Evolutionary conservation across 2,888 invertebrate species (phyloP), one percentile per base, ranked within the genome.

Genomic region (Formica aserva): DNA sequence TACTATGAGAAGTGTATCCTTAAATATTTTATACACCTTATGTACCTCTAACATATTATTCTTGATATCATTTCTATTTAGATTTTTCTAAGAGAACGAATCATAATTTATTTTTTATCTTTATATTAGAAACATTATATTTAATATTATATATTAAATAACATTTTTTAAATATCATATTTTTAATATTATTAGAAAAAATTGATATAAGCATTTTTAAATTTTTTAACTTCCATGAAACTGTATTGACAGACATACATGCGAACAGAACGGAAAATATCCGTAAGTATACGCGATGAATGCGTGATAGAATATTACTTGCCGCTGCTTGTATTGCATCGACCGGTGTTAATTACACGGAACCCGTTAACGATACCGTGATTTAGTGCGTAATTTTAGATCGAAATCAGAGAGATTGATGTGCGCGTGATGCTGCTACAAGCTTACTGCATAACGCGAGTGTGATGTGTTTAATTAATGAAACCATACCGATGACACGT

Each of bases 331-430:
- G 32, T 18, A 41, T 57, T 60, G 8, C 32, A 35, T 72, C 72
- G 22, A 32, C 18, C 26, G 78, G 26, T 32, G 9, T 26, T 60
- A 60, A 78, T 78, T 78, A 60, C 22, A 45, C 41, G n/a, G 18
- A 22, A 11, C n/a, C 29, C 18, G 71, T 35, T 72, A 72, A 72
- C 35, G 69, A 32, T 52, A 69, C 32, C 52, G 13, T 22, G 60
- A 72, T 78, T 78, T 45, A 26, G n/a, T 60, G 18, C 4, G 38
- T 72, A 78, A 78, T 72, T 78, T 72, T 78, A 78, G 45, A 60
- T 66, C 41, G 18, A 35, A 75, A 38, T n/a, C 32, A 22, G 18
- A 13, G 48, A 77, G 45, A 48, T 45, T 45, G 45, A 26, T 45
- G 18, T 29, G 29, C 32, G 22, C 8, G 22, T 48, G 18, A 8